Evolutionary conservation across 2,113 vertebrate species (phyloP).

Genomic region (Pelecanus crispus): DNA sequence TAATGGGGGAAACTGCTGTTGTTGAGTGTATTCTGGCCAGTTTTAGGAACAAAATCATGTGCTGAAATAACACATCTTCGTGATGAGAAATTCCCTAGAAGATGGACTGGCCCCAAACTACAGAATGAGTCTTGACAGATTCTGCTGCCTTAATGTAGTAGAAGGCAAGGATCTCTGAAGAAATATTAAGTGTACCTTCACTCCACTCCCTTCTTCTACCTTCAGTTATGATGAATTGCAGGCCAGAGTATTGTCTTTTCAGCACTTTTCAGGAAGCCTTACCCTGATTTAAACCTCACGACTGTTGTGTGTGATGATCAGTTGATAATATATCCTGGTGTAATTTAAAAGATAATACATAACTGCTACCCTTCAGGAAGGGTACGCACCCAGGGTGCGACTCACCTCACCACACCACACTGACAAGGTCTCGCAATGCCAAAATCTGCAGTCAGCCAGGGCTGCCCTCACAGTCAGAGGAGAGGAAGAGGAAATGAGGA

Average conservation of each 20-base stretch:
- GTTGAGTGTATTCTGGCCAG: background rate
- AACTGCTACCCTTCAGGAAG: background rate
- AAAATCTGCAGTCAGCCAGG: background rate
- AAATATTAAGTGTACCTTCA: background rate
- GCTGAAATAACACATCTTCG: background rate
- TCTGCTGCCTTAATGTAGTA: background rate
- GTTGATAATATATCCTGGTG: background rate
- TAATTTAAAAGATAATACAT: background rate
- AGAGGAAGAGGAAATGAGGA: background rate
- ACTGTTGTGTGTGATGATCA: background rate
- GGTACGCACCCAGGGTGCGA: background rate
- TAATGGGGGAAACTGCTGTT: background rate
- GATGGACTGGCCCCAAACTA: rapidly evolving
- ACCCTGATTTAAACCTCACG: background rate
- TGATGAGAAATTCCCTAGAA: background rate
- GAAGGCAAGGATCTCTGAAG: background rate
- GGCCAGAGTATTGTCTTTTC: background rate
- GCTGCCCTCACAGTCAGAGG: rapidly evolving
- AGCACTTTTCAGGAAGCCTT: background rate
- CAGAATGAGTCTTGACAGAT: background rate
- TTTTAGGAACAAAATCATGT: background rate
- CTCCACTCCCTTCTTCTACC: background rate
- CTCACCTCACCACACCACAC: background rate
- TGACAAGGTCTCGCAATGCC: background rate
- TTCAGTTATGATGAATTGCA: background rate